Evolutionary conservation across 2,888 invertebrate species (phyloP).

Genomic region (Sphaerophoria rueppellii): DNA sequence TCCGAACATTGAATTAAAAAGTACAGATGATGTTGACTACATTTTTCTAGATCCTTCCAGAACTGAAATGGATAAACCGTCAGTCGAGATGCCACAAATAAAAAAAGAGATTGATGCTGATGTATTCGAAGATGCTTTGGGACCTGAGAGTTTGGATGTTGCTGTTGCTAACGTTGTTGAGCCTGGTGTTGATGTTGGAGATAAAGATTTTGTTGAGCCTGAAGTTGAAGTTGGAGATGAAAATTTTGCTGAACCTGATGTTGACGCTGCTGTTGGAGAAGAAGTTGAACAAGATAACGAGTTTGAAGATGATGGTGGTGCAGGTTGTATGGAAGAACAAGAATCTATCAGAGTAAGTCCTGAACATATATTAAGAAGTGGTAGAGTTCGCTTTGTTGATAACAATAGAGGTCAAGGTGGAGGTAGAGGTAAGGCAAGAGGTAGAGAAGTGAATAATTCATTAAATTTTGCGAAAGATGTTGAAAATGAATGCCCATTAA

Average conservation of each 20-base stretch:
- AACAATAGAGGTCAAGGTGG: constrained; percentile 4
- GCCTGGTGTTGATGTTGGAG: background rate
- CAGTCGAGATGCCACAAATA: background rate
- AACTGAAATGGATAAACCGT: background rate
- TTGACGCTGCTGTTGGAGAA: background rate
- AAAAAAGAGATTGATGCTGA: background rate
- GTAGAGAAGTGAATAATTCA: constrained; percentile 11
- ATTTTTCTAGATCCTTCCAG: constrained; percentile 1
- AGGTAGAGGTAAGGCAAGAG: background rate
- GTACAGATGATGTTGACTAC: constrained; percentile 11
- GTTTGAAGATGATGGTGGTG: background rate
- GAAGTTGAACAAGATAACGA: background rate
- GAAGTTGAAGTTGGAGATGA: no score
- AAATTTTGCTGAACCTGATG: background rate
- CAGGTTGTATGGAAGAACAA: constrained; percentile 11
- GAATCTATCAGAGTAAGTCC: constrained; percentile 16
- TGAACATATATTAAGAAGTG: constrained; percentile 12
- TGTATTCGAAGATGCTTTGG: constrained; percentile 22
- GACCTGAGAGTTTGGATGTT: constrained; percentile 12
- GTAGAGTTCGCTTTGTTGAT: constrained; percentile 11
- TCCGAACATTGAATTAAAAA: background rate
- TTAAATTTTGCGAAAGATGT: constrained; percentile 9
- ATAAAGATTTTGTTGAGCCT: background rate
- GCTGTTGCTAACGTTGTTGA: background rate
- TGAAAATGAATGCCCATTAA: background rate